These are phyloP conservation scores for Anguilla rostrata DNA, from an alignment of 2,113 vertebrate species.

Conservation along the genomic window DNA sequence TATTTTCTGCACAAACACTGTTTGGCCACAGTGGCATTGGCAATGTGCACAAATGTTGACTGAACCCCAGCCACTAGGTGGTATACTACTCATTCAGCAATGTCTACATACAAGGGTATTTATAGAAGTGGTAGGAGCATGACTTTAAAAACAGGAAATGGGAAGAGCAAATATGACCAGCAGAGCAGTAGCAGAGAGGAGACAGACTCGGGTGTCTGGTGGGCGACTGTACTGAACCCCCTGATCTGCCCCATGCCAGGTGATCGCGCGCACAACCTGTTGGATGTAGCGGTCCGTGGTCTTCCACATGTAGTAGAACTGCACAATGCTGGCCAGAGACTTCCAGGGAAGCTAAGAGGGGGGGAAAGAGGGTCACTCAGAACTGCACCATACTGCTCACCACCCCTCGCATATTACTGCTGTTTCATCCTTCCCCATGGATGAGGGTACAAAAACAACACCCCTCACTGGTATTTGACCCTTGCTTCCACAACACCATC, in stretches of 20 bases:
- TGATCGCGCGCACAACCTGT: slow-evolving; percentile 66
- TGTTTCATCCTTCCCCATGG: too few relatives aligned
- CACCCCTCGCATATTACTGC: too few relatives aligned
- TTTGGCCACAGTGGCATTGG: too few relatives aligned
- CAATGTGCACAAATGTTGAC: background rate
- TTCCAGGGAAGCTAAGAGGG: slow-evolving; percentile 85
- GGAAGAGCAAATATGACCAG: too few relatives aligned
- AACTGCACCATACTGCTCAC: background rate
- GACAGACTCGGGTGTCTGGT: background rate
- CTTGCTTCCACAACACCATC: too few relatives aligned
- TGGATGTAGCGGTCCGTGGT: slow-evolving; percentile 94
- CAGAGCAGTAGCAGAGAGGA: too few relatives aligned
- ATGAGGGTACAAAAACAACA: too few relatives aligned
- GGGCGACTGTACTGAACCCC: background rate
- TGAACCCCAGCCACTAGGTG: background rate
- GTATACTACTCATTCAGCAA: background rate
- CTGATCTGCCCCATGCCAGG: background rate
- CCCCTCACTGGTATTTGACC: too few relatives aligned
- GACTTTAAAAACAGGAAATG: background rate
- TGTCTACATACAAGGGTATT: background rate
- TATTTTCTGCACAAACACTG: too few relatives aligned
- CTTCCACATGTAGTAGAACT: slow-evolving; percentile 98
- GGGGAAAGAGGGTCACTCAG: background rate
- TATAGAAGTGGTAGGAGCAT: background rate
- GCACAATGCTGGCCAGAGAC: slow-evolving; percentile 90